These are phyloP conservation scores for Ophraella communa DNA, from an alignment of 2,888 invertebrate species.

Conservation along the genomic window DNA sequence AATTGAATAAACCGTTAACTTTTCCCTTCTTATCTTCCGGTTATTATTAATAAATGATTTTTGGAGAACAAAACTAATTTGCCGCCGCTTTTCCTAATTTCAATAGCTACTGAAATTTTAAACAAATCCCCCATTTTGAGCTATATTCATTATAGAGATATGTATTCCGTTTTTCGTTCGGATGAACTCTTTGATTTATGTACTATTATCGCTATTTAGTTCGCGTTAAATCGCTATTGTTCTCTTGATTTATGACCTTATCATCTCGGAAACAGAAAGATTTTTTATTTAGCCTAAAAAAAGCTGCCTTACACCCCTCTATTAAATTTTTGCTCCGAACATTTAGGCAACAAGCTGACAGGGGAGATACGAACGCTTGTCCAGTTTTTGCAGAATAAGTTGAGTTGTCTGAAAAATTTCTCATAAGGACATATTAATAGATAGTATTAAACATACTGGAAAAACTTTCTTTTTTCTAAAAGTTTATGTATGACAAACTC, in stretches of 20 bases:
- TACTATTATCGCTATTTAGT: slow-evolving; percentile 49
- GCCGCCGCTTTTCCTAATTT: slow-evolving; percentile 7
- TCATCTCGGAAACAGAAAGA: slow-evolving; percentile 49
- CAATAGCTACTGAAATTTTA: slow-evolving; percentile 12
- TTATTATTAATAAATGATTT: slow-evolving; percentile 5
- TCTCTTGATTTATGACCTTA: slow-evolving; percentile 49
- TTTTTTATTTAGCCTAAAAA: slow-evolving; percentile 34
- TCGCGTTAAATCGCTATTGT: slow-evolving; percentile 53
- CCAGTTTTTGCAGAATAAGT: neutral
- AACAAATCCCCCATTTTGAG: slow-evolving; percentile 29
- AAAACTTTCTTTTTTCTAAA: too few relatives aligned
- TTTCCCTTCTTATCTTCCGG: neutral
- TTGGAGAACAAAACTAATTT: slow-evolving; percentile 1
- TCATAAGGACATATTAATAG: too few relatives aligned
- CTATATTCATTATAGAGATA: slow-evolving; percentile 23
- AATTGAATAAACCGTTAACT: neutral
- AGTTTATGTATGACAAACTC: too few relatives aligned
- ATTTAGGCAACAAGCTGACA: neutral
- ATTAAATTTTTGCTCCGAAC: neutral
- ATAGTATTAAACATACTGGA: too few relatives aligned
- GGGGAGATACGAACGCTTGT: neutral
- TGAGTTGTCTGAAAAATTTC: too few relatives aligned
- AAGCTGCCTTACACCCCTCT: slow-evolving; percentile 5
- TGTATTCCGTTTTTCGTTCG: slow-evolving; percentile 49
- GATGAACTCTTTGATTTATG: slow-evolving; percentile 55